Base-by-base conservation (phyloP, 2,888 invertebrate species). In the Parasteatoda lunata region DNA sequence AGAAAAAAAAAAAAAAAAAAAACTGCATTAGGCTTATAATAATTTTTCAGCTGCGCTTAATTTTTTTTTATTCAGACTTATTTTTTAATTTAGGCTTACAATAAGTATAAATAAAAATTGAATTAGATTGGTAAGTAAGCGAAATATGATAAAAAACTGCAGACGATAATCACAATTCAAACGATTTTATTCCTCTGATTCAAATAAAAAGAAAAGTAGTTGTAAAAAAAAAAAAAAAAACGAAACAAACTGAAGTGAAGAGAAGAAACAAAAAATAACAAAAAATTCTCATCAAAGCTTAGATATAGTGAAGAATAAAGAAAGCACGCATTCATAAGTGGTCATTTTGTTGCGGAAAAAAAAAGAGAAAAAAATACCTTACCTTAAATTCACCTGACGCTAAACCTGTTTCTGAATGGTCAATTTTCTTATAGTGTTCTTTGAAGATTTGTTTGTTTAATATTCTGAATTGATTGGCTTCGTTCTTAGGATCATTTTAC, bases 271-370 rank as follows among this genome's bases (percentile, higher is more conserved):
- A 65, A 76, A 48, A 77, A 68, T 11, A 52, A 8, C 45, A 52
- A 68, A 15, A 2, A n/a, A 76, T 65, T 48, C 59, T 8, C n/a
- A 72, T 51, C 30, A 76, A 76, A 11, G 49, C 47, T n/a, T 15
- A 11, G 54, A 73, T 13, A 11, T 13, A 9, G 65, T 49, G 49
- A 76, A 65, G 9, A 54, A 4, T 13, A 51, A 48, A 47, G 78
- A 78, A 80, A 64, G 49, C 48, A 52, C 72, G 79, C 71, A 80
- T 80, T 65, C 45, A 65, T 72, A 80, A 80, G 66, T 65, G 79
- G 72, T 72, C 72, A 52, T 80, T 71, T 72, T 51, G 72, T 45
- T 45, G 66, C 11, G 47, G 30, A 64, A 75, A 52, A 30, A 8
- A 30, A 45, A 9, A 9, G 15, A 30, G 5, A 72, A 51, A 77